phyloP scores from a whole-genome alignment of 2,888 invertebrate genomes.

The Machimus atricapillus region DNA sequence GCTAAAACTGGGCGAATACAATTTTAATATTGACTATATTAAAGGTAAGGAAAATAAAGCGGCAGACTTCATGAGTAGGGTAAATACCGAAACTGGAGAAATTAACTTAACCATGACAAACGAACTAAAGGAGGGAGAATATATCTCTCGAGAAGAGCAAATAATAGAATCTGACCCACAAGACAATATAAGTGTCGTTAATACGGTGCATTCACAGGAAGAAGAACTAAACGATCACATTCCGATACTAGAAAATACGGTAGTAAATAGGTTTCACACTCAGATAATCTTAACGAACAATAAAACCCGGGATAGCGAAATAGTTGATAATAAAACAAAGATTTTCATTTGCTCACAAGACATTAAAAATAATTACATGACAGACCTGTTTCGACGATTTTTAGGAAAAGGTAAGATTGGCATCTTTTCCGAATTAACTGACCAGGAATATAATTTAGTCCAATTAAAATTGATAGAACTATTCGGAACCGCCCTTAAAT shows the following conservation, averaged over 20 bases:
- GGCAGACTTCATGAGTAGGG: neutral
- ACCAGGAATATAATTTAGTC: constrained; percentile 17
- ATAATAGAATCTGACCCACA: neutral
- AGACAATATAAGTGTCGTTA: neutral
- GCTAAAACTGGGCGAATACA: neutral
- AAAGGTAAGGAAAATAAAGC: neutral
- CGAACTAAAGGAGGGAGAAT: neutral
- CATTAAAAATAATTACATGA: neutral
- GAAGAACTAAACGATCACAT: neutral
- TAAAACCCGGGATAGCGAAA: neutral
- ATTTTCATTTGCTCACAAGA: neutral
- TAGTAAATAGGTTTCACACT: neutral
- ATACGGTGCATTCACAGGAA: neutral
- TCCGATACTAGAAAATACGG: neutral
- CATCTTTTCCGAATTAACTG: neutral
- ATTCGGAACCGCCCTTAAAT: neutral
- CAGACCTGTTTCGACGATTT: neutral
- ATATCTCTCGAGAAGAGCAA: neutral
- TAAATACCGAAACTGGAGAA: neutral
- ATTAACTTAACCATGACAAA: neutral
- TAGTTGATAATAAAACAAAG: neutral
- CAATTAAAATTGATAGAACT: constrained; percentile 13
- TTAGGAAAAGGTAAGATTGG: neutral
- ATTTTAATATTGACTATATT: neutral
- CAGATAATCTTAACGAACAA: neutral